Evolutionary conservation across 2,113 vertebrate genomes (phyloP), one percentile per base, ranked within the genome.

Genomic region (Nansenia antarctica): DNA sequence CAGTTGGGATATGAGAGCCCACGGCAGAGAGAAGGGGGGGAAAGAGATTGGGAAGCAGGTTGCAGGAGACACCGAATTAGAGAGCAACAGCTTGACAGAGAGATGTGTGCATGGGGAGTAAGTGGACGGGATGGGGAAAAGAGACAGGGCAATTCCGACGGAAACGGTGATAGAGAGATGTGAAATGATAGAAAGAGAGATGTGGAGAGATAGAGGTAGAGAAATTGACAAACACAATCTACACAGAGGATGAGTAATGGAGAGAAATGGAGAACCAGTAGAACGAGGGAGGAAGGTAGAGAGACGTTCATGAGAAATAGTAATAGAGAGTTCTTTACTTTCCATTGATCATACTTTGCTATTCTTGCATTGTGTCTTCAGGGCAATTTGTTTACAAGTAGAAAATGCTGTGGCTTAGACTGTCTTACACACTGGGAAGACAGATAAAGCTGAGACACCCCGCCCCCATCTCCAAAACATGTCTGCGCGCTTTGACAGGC

Each of bases 81-180:
- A 58, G 60, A 64, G 66, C 29, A 20, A n/a, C 35, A 3, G 37
- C 5, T 62, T 9, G 2, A 49, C n/a, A 20, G 30, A 29, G 26
- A 69, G 76, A 63, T n/a, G n/a, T n/a, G n/a, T 22, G 37, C 47
- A 68, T 52, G 2, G 47, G n/a, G 54, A 34, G 53, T 55, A 22
- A 71, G 72, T 42, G 32, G 32, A 9, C 34, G 0, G 74, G 49
- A 78, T 76, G 61, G 53, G n/a, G 53, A 62, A 62, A 67, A 37
- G 35, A 26, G 12, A 12, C 27, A 29, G 3, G 60, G 49, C 5
- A 70, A 62, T 65, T 74, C 24, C 34, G 70, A 76, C 49, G 58
- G 76, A 79, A 83, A 82, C 83, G 70, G 84, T 74, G 76, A 85
- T 32, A 74, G 59, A 68, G 65, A 20, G 76, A n/a, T n/a, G n/a